Evolutionary conservation across 2,888 invertebrate genomes (phyloP), one percentile per base, ranked within the genome.

Genomic region (Plagiodera versicolora): DNA sequence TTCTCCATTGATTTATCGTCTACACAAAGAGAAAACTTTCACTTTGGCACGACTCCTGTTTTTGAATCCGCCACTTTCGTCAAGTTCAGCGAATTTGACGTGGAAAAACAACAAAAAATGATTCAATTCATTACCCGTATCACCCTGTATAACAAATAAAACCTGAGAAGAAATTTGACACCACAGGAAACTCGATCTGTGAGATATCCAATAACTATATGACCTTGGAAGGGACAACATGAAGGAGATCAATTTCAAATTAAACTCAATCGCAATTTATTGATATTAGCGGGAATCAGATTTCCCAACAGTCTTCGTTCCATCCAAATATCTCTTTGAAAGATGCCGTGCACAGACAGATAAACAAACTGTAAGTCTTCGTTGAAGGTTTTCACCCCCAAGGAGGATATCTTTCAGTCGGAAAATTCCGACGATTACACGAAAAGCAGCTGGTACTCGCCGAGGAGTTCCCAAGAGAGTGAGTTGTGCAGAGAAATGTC

Each of bases 271-370:
- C 24, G 3, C 6, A 24, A 24, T n/a, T n/a, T n/a, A 6, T 5
- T 24, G 24, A 24, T 24, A 24, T 24, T 24, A 24, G 3, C 4
- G 24, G 24, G 24, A 5, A 24, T 5, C n/a, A 56, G 49, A 56
- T 56, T 39, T 56, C 45, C 32, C 19, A 49, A 56, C 48, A 49
- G 49, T 56, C 39, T 56, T 49, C 32, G 48, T 35, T 24, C 32
- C 56, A 44, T 53, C 53, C 24, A 18, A 30, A 18, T 32, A 24
- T 32, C 32, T 47, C 47, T 46, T 46, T 54, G 46, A 54, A 54
- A n/a, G n/a, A n/a, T n/a, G n/a, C n/a, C 55, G 28, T 55, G 19
- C 53, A 47, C 14, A 39, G 14, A 39, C 3, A 39, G 39, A 39
- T 39, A 14, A 39, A 39, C 11, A 39, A 8, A 14, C 4, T 39